Evolutionary conservation across 2,888 invertebrate genomes (phyloP), one percentile per base, ranked within the genome.

Genomic region (Morpho deidamia): DNA sequence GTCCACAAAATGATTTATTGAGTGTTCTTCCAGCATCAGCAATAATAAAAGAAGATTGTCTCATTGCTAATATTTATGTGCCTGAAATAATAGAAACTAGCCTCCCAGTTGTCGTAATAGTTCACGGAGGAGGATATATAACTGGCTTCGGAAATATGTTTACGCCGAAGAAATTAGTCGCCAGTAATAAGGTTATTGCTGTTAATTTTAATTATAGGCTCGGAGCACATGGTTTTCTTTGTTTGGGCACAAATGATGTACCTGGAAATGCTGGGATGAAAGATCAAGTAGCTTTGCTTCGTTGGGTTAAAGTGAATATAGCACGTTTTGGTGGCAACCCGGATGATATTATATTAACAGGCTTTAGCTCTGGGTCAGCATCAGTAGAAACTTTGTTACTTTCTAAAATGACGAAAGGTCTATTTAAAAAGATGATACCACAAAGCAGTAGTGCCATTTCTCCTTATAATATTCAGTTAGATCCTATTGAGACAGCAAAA

Each of bases 41-140:
- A 41, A 50, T 34, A 5, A 48, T 54, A 7, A 58, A 53, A 49
- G 73, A 73, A 45, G 64, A 74, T 46, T 72, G 71, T 43, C 65
- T 74, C 1, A 57, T 72, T 7, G 66, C 68, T 7, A 74, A 69
- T 48, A 46, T 74, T 4, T 70, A 64, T 44, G 66, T 68, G 0
- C 74, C 74, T 7, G 61, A 69, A 10, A 69, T 62, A n/a, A 52
- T 62, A 5, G 55, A 60, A 11, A 58, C 54, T 1, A 64, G 65
- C 11, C 46, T 69, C 2, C 78, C 89, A 3, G 90, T 90, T 0
- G 58, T 88, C 34, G 78, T 89, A 8, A 67, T 72, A 44, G 67
- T 90, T 1, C 90, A 90, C 45, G 87, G 87, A 11, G 90, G 89
- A 8, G 83, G 72, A 2, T 88, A 74, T 54, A 68, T 78, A 61